phyloP scores from a whole-genome alignment of 2,113 vertebrate genomes.

The Xiphias gladius region DNA sequence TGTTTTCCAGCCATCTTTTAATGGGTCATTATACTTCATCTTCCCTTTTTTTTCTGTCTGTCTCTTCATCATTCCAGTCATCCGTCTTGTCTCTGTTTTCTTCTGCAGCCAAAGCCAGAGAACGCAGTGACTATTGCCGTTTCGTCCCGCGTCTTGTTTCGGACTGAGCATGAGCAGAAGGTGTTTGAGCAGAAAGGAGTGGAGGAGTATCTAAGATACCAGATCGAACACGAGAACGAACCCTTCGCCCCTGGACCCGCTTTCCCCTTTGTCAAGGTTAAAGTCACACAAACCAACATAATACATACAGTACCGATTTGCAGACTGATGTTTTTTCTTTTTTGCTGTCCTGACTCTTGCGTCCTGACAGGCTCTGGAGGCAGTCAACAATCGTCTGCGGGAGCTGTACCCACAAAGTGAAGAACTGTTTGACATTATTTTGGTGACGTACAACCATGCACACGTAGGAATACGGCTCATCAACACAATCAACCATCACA shows the following conservation, averaged over 20 bases:
- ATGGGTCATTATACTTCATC: background rate
- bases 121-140: slow-evolving; percentile 96
- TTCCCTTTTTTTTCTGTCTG: background rate
- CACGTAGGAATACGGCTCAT: slow-evolving; percentile 96
- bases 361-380: slow-evolving; percentile 89
- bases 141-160: slow-evolving; percentile 94
- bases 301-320: background rate
- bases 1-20: background rate
- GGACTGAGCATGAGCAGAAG: slow-evolving; percentile 95
- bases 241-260: slow-evolving; percentile 94
- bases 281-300: background rate
- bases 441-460: slow-evolving; percentile 98
- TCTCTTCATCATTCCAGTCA: background rate
- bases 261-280: slow-evolving; percentile 96
- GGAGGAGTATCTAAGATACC: slow-evolving; percentile 94
- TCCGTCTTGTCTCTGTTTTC: background rate
- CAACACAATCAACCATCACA: slow-evolving; percentile 99
- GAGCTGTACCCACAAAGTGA: slow-evolving; percentile 94
- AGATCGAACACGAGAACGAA: slow-evolving; percentile 95
- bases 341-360: background rate
- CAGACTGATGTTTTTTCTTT: background rate
- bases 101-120: slow-evolving; percentile 92
- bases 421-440: slow-evolving; percentile 95
- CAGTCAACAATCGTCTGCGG: slow-evolving; percentile 90
- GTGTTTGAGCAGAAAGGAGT: slow-evolving; percentile 92